Percentiles rank a stretch among this genome's conserved stretches.
Evolutionary conservation across 2,113 vertebrate genomes (phyloP).

Genomic region (Cephalopholis sonnerati): DNA sequence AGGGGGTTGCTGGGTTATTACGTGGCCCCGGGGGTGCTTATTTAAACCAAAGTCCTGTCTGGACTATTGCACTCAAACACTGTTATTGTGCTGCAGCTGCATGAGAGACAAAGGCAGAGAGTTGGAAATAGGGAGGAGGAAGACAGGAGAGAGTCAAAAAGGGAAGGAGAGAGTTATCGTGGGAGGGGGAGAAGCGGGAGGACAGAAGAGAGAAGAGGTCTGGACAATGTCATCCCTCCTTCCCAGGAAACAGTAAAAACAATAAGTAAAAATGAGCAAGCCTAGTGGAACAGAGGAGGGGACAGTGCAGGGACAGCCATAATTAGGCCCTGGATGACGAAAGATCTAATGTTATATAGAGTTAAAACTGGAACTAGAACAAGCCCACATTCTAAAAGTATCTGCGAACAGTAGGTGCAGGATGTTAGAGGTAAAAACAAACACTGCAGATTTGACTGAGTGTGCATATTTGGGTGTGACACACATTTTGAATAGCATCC

Average conservation of each 20-base stretch:
- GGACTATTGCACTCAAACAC: constrained; percentile 75
- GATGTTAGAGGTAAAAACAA: constrained; percentile 32
- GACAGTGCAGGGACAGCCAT: constrained; percentile 45
- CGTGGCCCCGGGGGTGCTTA: constrained; percentile 76
- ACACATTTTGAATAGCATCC: constrained; percentile 35
- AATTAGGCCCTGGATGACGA: constrained; percentile 57
- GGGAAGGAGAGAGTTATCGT: constrained; percentile 53
- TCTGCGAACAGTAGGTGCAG: constrained; percentile 3
- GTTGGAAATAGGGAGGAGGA: constrained; percentile 54
- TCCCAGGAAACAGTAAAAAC: constrained; percentile 74
- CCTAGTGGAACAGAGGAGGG: constrained; percentile 52
- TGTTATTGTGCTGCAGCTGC: constrained; percentile 81
- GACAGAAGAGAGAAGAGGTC: constrained; percentile 54
- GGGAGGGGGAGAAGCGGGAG: constrained; percentile 37
- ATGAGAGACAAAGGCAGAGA: constrained; percentile 68
- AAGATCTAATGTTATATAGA: constrained; percentile 11
- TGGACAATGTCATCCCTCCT: constrained; percentile 75
- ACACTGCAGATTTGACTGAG: constrained; percentile 21
- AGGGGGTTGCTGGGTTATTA: constrained; percentile 77
- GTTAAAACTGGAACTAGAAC: constrained; percentile 34
- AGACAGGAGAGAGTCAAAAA: constrained; percentile 39
- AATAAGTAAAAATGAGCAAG: constrained; percentile 65
- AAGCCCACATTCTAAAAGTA: constrained; percentile 8
- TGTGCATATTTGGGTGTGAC: constrained; percentile 39
- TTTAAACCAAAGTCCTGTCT: constrained; percentile 83